Evolutionary conservation across 2,888 invertebrate species (phyloP), one percentile per base, ranked within the genome.

Genomic region (Ectemnius cavifrons): DNA sequence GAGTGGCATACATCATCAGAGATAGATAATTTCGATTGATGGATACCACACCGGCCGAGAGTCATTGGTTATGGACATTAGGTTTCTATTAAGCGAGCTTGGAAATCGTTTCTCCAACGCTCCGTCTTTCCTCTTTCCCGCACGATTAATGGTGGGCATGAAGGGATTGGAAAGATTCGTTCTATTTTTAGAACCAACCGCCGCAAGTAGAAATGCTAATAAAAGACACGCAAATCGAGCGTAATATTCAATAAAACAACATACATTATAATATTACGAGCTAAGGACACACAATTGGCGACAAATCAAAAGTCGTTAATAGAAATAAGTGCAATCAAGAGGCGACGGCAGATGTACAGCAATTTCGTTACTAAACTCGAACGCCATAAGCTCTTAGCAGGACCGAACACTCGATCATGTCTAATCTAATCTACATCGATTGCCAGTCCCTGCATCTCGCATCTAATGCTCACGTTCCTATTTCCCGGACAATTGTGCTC

Each of bases 21-120:
- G 49, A 23, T 14, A 14, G 46, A 47, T 58, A 37, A 69, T 69
- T 63, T 13, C 49, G 28, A 60, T 18, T 56, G 63, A 67, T 47
- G 67, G 63, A 56, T 27, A 46, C 59, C 23, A n/a, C 20, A 23
- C 45, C n/a, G 47, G 52, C 63, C 66, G 28, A 72, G 62, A 71
- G 73, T 64, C 80, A 82, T 81, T 76, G 82, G 78, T 85, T 80
- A 80, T 80, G 80, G 75, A 75, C 83, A 80, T 83, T 83, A 82
- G 77, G 77, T 84, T 84, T 83, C 85, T 85, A 83, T 84, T 84
- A 82, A 67, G 64, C 73, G 69, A 72, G 62, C 60, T 59, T 49
- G 67, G 56, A 70, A 71, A 49, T 63, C 61, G 64, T 11, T 63
- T 49, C 49, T 4, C 23, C 63, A 27, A 23, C 63, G 27, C 49